Percentiles rank a stretch among this genome's conserved stretches.
phyloP scores from a whole-genome alignment of 2,888 invertebrate genomes.

The Sinohyriopsis cumingii region DNA sequence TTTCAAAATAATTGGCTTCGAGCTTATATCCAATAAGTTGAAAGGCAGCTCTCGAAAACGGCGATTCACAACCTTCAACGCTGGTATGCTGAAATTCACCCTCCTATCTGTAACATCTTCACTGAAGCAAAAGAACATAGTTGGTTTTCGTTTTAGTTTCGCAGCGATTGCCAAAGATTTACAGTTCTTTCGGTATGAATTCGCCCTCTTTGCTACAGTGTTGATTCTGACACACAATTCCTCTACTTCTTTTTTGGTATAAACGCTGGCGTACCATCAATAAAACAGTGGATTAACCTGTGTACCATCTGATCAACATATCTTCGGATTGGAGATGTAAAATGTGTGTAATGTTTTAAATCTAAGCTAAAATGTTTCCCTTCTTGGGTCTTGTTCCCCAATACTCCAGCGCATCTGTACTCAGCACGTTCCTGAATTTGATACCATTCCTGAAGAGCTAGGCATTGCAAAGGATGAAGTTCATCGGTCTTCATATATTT shows the following conservation, averaged over 20 bases:
- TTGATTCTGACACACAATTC: constrained; percentile 36
- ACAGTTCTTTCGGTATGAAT: constrained; percentile 36
- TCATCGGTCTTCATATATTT: constrained; percentile 17
- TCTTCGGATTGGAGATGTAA: constrained; percentile 47
- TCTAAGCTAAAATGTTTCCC: constrained; percentile 29
- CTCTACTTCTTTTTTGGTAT: constrained; percentile 30
- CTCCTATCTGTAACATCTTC: constrained; percentile 33
- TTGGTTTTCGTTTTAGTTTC: constrained; percentile 22
- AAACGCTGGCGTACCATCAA: constrained; percentile 28
- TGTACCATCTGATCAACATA: constrained; percentile 42
- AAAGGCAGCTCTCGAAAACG: constrained; percentile 29
- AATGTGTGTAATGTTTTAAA: constrained; percentile 36
- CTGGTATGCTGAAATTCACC: constrained; percentile 33
- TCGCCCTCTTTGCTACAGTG: constrained; percentile 31
- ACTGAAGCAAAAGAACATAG: constrained; percentile 28
- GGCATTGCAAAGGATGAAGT: no score
- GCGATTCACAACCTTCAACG: constrained; percentile 22
- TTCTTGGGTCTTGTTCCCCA: background rate
- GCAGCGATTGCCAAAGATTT: constrained; percentile 27
- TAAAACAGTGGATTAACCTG: constrained; percentile 33
- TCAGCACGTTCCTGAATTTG: constrained; percentile 19
- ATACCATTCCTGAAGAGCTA: constrained; percentile 20
- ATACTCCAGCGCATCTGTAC: constrained; percentile 15
- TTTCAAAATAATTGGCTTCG: constrained; percentile 29
- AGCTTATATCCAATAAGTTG: constrained; percentile 31